Percentiles rank a stretch among this genome's conserved stretches.
Evolutionary conservation across 2,797 vertebrate genomes (phyloP).

Genomic region (Diplodus sargus): DNA sequence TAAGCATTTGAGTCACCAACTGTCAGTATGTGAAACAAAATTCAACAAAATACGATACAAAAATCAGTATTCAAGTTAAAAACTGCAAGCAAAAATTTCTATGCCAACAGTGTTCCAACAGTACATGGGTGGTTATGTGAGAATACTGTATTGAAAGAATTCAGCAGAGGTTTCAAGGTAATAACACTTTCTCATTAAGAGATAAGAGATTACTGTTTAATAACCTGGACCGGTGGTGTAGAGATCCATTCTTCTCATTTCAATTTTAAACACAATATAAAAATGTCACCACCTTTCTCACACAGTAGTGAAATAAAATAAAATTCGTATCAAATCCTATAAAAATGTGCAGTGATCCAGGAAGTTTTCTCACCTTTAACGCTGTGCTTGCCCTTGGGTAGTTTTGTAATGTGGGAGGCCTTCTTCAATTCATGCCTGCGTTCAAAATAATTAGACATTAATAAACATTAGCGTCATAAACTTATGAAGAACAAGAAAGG

Average conservation of each 20-base stretch:
- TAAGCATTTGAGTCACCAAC: background rate
- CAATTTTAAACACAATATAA: background rate
- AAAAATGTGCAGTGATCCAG: no score
- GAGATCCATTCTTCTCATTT: no score
- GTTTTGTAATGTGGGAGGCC: conserved; percentile 94
- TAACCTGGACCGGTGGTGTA: background rate
- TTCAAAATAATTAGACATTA: conserved; percentile 1
- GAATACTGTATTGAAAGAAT: background rate
- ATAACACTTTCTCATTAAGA: background rate
- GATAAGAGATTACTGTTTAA: no score
- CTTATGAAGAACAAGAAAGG: background rate
- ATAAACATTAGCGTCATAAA: background rate
- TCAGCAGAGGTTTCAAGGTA: background rate
- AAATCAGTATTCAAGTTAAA: background rate
- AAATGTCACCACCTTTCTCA: background rate
- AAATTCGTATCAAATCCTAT: no score
- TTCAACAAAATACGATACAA: background rate
- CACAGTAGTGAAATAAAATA: background rate
- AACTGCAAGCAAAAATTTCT: background rate
- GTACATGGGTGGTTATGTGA: background rate
- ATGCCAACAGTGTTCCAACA: background rate
- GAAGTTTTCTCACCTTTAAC: conserved; percentile 91
- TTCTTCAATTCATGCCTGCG: conserved; percentile 96
- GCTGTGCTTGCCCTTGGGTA: conserved; percentile 98
- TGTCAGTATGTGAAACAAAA: background rate